phyloP scores from a whole-genome alignment of 2,797 vertebrate genomes.

The Xenopus petersii region DNA sequence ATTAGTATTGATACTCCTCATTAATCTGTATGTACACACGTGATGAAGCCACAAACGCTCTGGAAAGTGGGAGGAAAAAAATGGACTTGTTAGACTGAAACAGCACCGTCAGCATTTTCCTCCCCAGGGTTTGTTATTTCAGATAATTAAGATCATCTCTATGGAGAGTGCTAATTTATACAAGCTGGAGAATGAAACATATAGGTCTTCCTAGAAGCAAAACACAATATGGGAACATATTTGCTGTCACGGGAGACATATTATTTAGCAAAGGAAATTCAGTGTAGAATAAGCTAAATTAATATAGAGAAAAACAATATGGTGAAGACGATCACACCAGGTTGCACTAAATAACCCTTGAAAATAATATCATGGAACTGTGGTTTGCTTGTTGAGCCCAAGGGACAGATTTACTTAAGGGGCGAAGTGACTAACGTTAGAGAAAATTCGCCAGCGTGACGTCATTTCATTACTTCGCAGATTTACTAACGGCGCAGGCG shows the following conservation, averaged over 20 bases:
- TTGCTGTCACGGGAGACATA: slow-evolving; percentile 13
- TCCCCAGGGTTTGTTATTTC: slow-evolving; percentile 34
- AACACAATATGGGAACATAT: slow-evolving; percentile 24
- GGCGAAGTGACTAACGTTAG: too few relatives aligned
- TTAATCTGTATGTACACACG: slow-evolving; percentile 24
- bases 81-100: slow-evolving; percentile 26
- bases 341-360: background rate
- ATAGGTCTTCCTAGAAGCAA: slow-evolving; percentile 17
- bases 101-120: slow-evolving; percentile 27
- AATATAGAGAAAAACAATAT: slow-evolving; percentile 14
- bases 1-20: slow-evolving; percentile 28
- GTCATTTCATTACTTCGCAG: too few relatives aligned
- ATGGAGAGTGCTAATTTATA: slow-evolving; percentile 34
- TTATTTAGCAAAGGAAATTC: slow-evolving; percentile 4
- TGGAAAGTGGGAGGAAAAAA: slow-evolving; percentile 19
- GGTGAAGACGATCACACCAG: background rate
- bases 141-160: slow-evolving; percentile 43
- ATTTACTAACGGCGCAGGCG: too few relatives aligned
- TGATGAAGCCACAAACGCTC: slow-evolving; percentile 29
- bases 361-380: background rate
- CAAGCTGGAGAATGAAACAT: slow-evolving; percentile 30
- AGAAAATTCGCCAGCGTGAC: too few relatives aligned
- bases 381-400: background rate
- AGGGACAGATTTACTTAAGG: too few relatives aligned
- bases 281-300: slow-evolving; percentile 6